Conservation (phyloP, 1,140 invertebrate species). For the Wiebesia pumilae region DNA sequence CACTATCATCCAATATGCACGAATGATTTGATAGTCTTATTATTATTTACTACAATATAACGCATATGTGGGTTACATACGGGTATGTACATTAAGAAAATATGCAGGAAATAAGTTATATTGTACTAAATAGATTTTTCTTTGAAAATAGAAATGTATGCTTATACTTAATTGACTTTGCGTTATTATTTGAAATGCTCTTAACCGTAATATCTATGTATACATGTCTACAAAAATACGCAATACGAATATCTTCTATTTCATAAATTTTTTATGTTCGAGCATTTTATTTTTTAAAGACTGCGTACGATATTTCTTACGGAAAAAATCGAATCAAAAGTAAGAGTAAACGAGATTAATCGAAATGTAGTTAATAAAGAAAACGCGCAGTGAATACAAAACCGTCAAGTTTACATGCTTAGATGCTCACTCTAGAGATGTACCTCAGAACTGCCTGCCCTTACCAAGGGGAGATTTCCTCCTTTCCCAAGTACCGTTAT, state of each 20-base stretch:
- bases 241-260: neutral
- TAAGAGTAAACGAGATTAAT: conserved; percentile 17
- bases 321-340: neutral
- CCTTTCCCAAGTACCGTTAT: neutral
- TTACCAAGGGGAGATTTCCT: neutral
- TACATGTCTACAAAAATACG: neutral
- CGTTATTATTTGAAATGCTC: no score
- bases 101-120: no score
- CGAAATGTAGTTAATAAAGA: neutral
- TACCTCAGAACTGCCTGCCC: neutral
- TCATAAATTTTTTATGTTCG: neutral
- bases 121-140: no score
- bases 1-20: no score
- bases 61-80: no score
- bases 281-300: neutral
- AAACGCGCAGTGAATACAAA: neutral
- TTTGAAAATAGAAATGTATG: no score
- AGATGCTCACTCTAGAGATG: neutral
- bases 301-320: neutral
- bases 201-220: neutral
- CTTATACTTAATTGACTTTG: no score
- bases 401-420: neutral
- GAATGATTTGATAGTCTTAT: no score
- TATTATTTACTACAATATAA: no score
- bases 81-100: no score